Conservation (phyloP, 2,113 vertebrate species). For the Zapus hudsonius region DNA sequence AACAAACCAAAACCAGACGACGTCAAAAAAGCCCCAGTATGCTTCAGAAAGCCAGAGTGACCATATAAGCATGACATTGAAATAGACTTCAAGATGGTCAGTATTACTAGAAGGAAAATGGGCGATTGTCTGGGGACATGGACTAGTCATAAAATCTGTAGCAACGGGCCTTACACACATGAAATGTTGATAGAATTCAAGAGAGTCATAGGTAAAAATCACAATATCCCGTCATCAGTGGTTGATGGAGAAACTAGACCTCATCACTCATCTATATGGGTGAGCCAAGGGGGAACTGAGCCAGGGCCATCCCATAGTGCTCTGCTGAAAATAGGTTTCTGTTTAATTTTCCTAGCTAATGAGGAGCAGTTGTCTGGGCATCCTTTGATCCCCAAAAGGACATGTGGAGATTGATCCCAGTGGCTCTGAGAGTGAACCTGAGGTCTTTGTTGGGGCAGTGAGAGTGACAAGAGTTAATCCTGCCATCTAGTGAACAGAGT, state of each 20-base stretch:
- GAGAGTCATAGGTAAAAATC: neutral
- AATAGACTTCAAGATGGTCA: neutral
- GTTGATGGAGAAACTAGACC: neutral
- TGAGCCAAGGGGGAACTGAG: neutral
- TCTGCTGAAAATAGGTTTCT: neutral
- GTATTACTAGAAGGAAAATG: neutral
- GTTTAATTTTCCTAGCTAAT: slow-evolving; percentile 34
- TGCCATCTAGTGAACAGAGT: neutral
- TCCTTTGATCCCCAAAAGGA: neutral
- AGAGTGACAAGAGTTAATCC: neutral
- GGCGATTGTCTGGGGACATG: neutral
- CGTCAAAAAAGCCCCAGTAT: neutral
- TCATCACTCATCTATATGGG: neutral
- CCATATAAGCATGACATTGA: neutral
- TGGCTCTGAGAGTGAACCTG: neutral
- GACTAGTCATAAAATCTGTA: too few species aligned
- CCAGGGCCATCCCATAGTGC: neutral
- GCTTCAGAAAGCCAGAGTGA: neutral
- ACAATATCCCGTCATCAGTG: neutral
- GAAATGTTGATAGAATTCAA: neutral
- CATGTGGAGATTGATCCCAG: slow-evolving; percentile 2
- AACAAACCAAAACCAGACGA: too few species aligned
- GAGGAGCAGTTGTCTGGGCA: slow-evolving; percentile 41
- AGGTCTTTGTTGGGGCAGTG: neutral
- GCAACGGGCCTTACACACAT: neutral